Base-by-base conservation (phyloP, 2,113 vertebrate species). In the Bubo blakistoni region DNA sequence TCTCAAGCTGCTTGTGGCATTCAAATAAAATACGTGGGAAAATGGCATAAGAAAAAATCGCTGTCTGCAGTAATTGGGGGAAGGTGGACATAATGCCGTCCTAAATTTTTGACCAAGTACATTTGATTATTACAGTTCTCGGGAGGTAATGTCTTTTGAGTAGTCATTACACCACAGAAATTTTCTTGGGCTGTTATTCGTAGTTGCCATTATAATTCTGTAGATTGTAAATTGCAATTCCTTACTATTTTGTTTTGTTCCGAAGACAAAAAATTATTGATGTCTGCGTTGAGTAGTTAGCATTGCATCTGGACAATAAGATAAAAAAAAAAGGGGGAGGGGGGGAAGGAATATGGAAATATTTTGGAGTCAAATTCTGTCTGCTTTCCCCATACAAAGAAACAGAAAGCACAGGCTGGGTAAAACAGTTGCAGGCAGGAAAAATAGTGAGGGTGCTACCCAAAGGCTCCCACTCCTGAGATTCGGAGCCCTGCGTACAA, bases 201-300 rank as follows among this genome's bases (percentile, higher is more conserved):
- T 49, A 94, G 81, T 95, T 95, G 74, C 26, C 18, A 6, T 74
- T 95, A 18, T 88, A 91, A 94, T 97, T 98, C 84, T 92, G 80
- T 42, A 61, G 81, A 83, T 86, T 92, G 77, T 88, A 95, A 94
- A 91, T 72, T 66, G 70, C 2, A 18, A 70, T 91, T 82, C 76
- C 42, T 69, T 81, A 36, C 73, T 87, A 63, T 89, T 97, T 93
- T 94, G 81, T 93, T 95, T 92, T 89, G 73, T 97, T 97, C 58
- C 7, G 11, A 94, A 72, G 67, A 83, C 85, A 86, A 95, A 97
- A 98, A 94, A 94, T 29, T 42, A 52, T 44, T 93, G 90, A 86
- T 18, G 38, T 72, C 61, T 90, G 42, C 94, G n/a, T 61, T 83
- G 67, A 90, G 67, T 67, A 80, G 84, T 96, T 94, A 91, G 81